Base-by-base conservation (phyloP, 2,113 vertebrate genomes). In the Anolis carolinensis region DNA sequence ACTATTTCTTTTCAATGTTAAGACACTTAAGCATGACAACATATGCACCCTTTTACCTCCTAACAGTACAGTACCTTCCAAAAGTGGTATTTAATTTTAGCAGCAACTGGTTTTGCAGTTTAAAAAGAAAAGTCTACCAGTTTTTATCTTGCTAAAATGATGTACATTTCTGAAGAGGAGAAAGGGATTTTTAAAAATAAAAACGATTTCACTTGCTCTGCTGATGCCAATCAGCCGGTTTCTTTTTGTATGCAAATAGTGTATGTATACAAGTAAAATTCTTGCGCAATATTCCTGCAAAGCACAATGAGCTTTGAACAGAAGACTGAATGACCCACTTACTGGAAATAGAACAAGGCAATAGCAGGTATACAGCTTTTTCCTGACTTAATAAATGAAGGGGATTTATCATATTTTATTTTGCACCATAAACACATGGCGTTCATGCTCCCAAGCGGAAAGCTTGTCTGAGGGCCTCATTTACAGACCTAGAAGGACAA, bases 391-490 rank as follows among this genome's bases (percentile, higher is more conserved):
- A 2, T 11, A 21, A 62, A 73, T 79, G 55, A 52, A 68, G 76
- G 7, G 70, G 59, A 76, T 76, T 81, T 84, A 86, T 86, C 80
- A 67, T 84, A 75, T 21, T 67, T 73, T 71, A 65, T 44, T 79
- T 65, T 86, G 78, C 34, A 87, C 87, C 21, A 80, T 48, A 92
- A 92, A 90, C 73, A 90, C 87, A 62, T 25, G 86, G 84, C 78
- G 82, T 91, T 95, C 76, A 3, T 86, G 86, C 86, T 94, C 92
- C 89, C 93, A 91, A 93, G 88, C 81, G 93, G 86, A 94, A 96
- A 95, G 88, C 83, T 63, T 79, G 86, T 79, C 90, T 89, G 90
- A 93, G 89, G 93, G 93, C 87, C 86, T 94, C 93, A 93, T 93
- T 95, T 91, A 88, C 91, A 68, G 92, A 86, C 86, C 75, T 84